phyloP scores from a whole-genome alignment of 2,113 vertebrate species.

The Gymnorhina tibicen region DNA sequence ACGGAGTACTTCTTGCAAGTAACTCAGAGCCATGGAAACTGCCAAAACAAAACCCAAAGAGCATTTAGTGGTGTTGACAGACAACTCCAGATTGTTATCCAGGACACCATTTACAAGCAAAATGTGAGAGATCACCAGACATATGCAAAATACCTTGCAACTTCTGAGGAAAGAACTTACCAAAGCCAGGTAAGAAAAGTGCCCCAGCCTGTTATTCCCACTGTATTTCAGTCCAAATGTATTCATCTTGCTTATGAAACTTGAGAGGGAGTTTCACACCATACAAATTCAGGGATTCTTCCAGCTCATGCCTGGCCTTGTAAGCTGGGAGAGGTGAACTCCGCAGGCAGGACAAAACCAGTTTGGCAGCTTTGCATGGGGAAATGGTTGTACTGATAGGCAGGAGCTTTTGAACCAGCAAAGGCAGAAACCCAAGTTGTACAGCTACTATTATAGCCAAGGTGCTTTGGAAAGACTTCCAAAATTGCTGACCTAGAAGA shows the following conservation, averaged over 20 bases:
- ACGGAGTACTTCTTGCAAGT: not conserved
- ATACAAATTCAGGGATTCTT: not conserved
- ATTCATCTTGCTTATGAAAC: not conserved
- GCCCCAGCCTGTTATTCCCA: not conserved
- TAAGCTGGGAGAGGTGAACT: not conserved
- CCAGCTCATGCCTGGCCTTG: not conserved
- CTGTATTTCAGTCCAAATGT: not conserved
- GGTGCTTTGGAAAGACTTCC: not conserved
- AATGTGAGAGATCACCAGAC: not conserved
- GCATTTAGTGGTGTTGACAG: not conserved
- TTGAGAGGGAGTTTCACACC: not conserved
- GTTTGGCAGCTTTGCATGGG: not conserved
- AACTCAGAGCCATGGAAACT: not conserved
- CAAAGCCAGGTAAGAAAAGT: not conserved
- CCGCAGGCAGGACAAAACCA: not conserved
- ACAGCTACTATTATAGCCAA: not conserved
- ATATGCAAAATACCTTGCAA: not conserved
- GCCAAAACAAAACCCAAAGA: not conserved
- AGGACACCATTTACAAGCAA: accelerated
- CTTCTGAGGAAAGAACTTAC: not conserved
- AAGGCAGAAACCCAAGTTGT: not conserved
- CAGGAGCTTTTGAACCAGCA: not conserved
- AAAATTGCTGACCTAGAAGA: not conserved
- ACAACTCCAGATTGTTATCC: not conserved
- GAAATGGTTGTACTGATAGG: not conserved